Base-by-base conservation (phyloP, 1,140 invertebrate species). In the Vanessa tameamea region DNA sequence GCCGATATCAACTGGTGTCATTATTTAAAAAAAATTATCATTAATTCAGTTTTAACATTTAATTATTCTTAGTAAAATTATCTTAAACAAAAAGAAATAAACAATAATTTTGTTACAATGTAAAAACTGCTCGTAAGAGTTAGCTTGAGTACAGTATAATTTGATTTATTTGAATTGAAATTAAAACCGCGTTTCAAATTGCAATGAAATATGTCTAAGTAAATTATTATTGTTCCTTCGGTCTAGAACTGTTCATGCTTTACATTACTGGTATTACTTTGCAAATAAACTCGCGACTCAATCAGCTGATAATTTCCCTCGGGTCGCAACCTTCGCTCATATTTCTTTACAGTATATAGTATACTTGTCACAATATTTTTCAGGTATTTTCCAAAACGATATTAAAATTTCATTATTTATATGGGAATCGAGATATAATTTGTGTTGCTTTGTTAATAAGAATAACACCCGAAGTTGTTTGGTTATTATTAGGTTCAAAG, bases 281-380 rank as follows among this genome's bases (percentile, higher is more conserved):
- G n/a, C n/a, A 53, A 53, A 53, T 53, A 53, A 53, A 53, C 51
- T 20, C 51, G 51, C n/a, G 51, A 53, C 51, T 53, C 51, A 53
- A 53, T 53, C 51, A 53, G 51, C 51, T 53, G 15, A n/a, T 9
- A 16, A 53, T 53, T 53, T 53, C 51, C 51, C 51, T n/a, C 15
- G 51, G n/a, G 51, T 5, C 51, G n/a, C 51, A 16, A 53, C 51
- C 51, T 53, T 53, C 51, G 15, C n/a, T 53, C 51, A 53, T 53
- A 53, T 53, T 53, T 53, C 51, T 53, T 53, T 53, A 53, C 51
- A 53, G n/a, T 9, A 53, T 31, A 31, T 6, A 31, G 20, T 53
- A 16, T 16, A 15, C n/a, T 9, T 9, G 5, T 9, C n/a, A 53
- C 51, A n/a, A 16, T 16, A n/a, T 16, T 53, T 53, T 53, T 7